phyloP scores from a whole-genome alignment of 2,797 vertebrate genomes.

The Varecia variegata region DNA sequence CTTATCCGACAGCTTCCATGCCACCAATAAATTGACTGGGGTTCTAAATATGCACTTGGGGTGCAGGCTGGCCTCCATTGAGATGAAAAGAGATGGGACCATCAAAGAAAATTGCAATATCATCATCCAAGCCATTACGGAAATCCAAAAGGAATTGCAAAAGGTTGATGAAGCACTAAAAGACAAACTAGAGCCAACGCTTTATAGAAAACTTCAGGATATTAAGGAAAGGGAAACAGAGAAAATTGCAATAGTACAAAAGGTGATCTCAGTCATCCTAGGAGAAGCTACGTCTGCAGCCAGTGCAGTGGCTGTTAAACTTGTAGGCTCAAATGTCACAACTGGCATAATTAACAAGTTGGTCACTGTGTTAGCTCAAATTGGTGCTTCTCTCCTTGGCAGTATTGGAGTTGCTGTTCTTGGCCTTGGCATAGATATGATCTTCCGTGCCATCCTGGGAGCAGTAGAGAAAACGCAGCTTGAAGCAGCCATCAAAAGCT shows the following conservation, averaged over 20 bases:
- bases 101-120: slow-evolving; percentile 86
- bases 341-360: slow-evolving; percentile 81
- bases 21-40: slow-evolving; percentile 81
- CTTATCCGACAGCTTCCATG: slow-evolving; percentile 81
- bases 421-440: slow-evolving; percentile 85
- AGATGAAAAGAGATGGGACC: slow-evolving; percentile 81
- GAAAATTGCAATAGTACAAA: slow-evolving; percentile 85
- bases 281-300: slow-evolving; percentile 84
- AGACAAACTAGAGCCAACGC: slow-evolving; percentile 84
- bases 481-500: slow-evolving; percentile 82
- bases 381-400: slow-evolving; percentile 84
- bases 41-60: slow-evolving; percentile 83
- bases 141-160: slow-evolving; percentile 83
- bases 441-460: slow-evolving; percentile 84
- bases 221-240: slow-evolving; percentile 84
- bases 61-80: slow-evolving; percentile 74
- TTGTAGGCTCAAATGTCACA: slow-evolving; percentile 81
- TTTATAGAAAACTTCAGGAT: slow-evolving; percentile 85
- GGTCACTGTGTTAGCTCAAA: slow-evolving; percentile 79
- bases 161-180: slow-evolving; percentile 84
- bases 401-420: slow-evolving; percentile 84
- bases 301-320: slow-evolving; percentile 82
- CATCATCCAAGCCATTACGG: slow-evolving; percentile 81
- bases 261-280: slow-evolving; percentile 82
- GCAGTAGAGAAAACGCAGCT: slow-evolving; percentile 84